phyloP scores from a whole-genome alignment of 2,113 vertebrate genomes.

The Callipepla squamata region DNA sequence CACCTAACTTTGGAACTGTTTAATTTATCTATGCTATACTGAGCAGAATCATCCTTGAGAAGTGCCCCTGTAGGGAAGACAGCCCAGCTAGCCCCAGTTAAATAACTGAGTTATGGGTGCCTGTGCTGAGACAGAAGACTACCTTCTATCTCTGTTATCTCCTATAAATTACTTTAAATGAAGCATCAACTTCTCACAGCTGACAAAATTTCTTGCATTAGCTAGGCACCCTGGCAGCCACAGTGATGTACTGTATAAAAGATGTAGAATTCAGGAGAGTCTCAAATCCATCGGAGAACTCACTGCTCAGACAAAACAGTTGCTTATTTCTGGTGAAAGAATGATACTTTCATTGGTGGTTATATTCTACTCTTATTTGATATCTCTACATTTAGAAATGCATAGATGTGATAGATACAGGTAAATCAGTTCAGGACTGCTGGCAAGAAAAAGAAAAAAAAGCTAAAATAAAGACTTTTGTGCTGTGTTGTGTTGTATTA shows the following conservation, averaged over 20 bases:
- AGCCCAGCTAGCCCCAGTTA: background rate
- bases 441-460: background rate
- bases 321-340: background rate
- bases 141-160: background rate
- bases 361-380: background rate
- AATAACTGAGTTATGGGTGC: background rate
- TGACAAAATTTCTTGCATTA: background rate
- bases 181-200: background rate
- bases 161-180: background rate
- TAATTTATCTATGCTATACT: constrained; percentile 15
- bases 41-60: constrained; percentile 28
- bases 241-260: background rate
- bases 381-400: background rate
- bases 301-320: background rate
- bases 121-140: background rate
- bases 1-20: constrained; percentile 14
- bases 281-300: background rate
- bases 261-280: background rate
- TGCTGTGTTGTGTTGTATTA: background rate
- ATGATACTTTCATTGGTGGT: background rate
- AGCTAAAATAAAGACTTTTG: background rate
- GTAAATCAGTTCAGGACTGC: background rate
- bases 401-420: accelerated
- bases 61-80: background rate
- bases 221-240: background rate